Evolutionary conservation across 2,888 invertebrate species (phyloP), one percentile per base, ranked within the genome.

Genomic region (Caenorhabditis sinica): DNA sequence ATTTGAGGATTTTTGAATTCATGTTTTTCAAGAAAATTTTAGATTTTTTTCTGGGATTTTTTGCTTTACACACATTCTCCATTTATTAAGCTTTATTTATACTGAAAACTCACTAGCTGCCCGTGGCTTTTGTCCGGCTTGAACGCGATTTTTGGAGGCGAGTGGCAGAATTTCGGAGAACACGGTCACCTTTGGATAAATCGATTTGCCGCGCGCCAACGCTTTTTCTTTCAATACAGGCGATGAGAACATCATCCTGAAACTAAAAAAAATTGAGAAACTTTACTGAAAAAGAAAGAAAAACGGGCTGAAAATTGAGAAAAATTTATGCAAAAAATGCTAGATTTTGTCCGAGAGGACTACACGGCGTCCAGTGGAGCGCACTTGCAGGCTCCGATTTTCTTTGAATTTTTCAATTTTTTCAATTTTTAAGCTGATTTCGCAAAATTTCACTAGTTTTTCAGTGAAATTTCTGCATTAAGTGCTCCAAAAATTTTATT

Each of bases 91-190:
- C 28, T 56, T 15, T 40, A 8, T 56, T 13, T 9, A 25, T 15
- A 33, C 1, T 17, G 17, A 81, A 85, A 82, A 86, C 87, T 63
- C 23, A 91, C 90, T 89, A n/a, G 89, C 88, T 60, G 88, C 87
- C 82, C 83, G 72, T 49, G 76, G 65, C 43, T 82, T 85, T 74
- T 87, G 85, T 17, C 82, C 84, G 11, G 79, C 81, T 58, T 82
- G 76, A 28, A 90, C 88, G n/a, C 84, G 74, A 82, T 91, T 89
- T 65, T 91, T 91, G 43, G 88, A 87, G 13, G 88, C 87, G 13
- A 91, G 82, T 23, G 91, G 91, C 43, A 90, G 56, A 60, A 91
- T 87, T 84, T 91, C 91, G 20, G 88, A 88, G 84, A 89, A 91
- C 6, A 86, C 81, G n/a, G 82, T 74, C 2, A 88, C 82, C 72